Conservation (phyloP, 2,113 vertebrate species). For the Siniperca chuatsi region DNA sequence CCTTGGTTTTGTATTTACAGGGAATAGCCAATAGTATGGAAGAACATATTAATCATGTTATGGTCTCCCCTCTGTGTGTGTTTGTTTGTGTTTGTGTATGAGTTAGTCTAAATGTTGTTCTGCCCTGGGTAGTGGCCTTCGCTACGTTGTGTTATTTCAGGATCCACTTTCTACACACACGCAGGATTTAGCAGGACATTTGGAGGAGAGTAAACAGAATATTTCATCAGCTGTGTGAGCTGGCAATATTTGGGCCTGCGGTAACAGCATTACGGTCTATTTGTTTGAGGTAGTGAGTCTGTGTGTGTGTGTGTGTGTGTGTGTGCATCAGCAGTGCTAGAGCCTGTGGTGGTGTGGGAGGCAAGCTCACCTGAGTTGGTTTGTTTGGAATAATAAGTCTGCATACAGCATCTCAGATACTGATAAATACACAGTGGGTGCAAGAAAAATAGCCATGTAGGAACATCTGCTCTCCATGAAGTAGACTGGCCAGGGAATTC, state of each 20-base stretch:
- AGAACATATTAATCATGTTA: slow-evolving; percentile 61
- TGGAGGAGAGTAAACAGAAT: slow-evolving; percentile 81
- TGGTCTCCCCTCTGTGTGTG: slow-evolving; percentile 25
- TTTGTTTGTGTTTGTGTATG: slow-evolving; percentile 57
- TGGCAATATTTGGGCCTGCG: slow-evolving; percentile 74
- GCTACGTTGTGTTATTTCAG: slow-evolving; percentile 57
- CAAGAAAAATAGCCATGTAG: slow-evolving; percentile 31
- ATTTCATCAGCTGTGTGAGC: slow-evolving; percentile 83
- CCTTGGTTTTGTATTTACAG: slow-evolving; percentile 67
- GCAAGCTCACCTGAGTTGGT: slow-evolving; percentile 65
- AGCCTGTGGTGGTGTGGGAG: slow-evolving; percentile 51
- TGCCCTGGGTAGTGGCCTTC: slow-evolving; percentile 53
- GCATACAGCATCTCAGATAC: slow-evolving; percentile 35
- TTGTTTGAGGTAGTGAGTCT: slow-evolving; percentile 66
- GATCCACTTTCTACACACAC: slow-evolving; percentile 47
- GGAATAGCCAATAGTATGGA: slow-evolving; percentile 44
- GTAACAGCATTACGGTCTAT: slow-evolving; percentile 75
- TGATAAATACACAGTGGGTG: slow-evolving; percentile 40
- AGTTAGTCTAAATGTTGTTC: slow-evolving; percentile 53
- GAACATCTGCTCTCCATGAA: slow-evolving; percentile 34
- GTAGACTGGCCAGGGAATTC: slow-evolving; percentile 4
- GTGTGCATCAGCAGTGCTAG: slow-evolving; percentile 27
- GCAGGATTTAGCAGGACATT: slow-evolving; percentile 77
- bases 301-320: slow-evolving; percentile 32
- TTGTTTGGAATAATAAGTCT: slow-evolving; percentile 67